A percentile compares a stretch with the other conserved stretches of the same genome.
phyloP scores from a whole-genome alignment of 2,113 vertebrate species.

The Boleophthalmus pectinirostris region DNA sequence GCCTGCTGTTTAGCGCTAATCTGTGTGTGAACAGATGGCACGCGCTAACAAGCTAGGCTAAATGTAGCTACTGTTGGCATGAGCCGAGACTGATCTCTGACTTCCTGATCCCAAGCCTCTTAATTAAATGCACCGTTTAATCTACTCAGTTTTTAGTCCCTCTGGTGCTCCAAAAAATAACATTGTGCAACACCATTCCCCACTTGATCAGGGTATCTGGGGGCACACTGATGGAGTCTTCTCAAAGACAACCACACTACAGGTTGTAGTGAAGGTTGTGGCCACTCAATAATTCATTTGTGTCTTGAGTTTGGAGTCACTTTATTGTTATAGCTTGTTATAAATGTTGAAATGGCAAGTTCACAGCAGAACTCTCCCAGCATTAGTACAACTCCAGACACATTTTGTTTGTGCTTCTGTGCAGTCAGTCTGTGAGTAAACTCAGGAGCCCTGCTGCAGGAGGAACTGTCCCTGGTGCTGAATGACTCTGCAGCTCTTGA shows the following conservation, averaged over 20 bases:
- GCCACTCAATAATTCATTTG: not conserved
- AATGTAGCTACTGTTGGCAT: conserved; percentile 66
- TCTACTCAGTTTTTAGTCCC: conserved; percentile 53
- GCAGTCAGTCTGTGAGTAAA: not conserved
- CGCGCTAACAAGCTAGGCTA: conserved; percentile 67
- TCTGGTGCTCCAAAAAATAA: conserved; percentile 38
- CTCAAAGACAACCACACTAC: not conserved
- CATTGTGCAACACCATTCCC: conserved; percentile 9
- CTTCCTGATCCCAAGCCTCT: conserved; percentile 66
- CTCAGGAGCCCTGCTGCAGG: not conserved
- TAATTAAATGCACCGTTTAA: conserved; percentile 75
- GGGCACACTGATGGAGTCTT: not conserved
- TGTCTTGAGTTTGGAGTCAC: not conserved
- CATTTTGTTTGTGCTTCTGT: too few relatives aligned
- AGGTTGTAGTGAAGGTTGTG: not conserved
- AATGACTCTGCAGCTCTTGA: not conserved
- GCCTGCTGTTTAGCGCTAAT: conserved; percentile 50
- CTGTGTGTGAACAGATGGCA: conserved; percentile 71
- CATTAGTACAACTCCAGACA: too few relatives aligned
- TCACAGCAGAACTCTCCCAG: too few relatives aligned
- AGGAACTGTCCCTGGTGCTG: conserved; percentile 22
- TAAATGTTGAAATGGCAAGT: too few relatives aligned
- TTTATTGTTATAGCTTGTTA: too few relatives aligned
- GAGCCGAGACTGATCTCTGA: conserved; percentile 60
- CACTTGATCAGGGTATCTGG: not conserved